Evolutionary conservation across 1,140 invertebrate genomes (phyloP), one percentile per base, ranked within the genome.

Genomic region (Thrips palmi): DNA sequence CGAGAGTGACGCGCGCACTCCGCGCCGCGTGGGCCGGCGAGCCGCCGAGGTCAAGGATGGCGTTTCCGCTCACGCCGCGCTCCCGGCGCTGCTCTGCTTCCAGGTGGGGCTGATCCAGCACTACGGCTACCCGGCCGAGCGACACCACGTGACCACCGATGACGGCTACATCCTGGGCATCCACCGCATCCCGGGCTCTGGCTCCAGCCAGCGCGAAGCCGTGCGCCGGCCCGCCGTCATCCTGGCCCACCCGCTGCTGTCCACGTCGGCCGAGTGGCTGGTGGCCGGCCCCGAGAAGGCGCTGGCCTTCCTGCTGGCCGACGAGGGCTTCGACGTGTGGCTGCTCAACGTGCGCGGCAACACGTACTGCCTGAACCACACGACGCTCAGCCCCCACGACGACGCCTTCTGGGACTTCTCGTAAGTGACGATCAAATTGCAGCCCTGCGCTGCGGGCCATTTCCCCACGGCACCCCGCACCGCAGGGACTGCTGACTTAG

Each of bases 131-230:
- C 58, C 59, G 0, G 62, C 68, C 0, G 75, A 83, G 56, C 62
- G 65, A 1, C 74, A 82, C 47, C 56, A 62, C 0, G 58, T 77
- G 0, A 48, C 60, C 11, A 82, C 78, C 0, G 56, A 70, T 25
- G 80, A 85, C 50, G 77, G 76, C 11, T 84, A 78, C 50, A 57
- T 82, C 12, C 51, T 84, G 3, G 70, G 66, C 0, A 31, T 82
- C 17, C 78, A 83, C 46, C 63, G 79, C 28, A 82, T 85, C 45
- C 73, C 73, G 2, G 52, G 54, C 48, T 15, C 18, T 19, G 18
- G 8, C 8, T n/a, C 27, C 40, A 59, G 56, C 21, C 48, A 69
- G 65, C 51, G 64, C n/a, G 58, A 63, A 45, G 51, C 70, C 6
- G 61, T 64, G 7, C 47, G 42, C 33, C 60, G 59, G 24, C 60